Evolutionary conservation across 2,797 vertebrate genomes (phyloP).

Genomic region (Rousettus madagascariensis): DNA sequence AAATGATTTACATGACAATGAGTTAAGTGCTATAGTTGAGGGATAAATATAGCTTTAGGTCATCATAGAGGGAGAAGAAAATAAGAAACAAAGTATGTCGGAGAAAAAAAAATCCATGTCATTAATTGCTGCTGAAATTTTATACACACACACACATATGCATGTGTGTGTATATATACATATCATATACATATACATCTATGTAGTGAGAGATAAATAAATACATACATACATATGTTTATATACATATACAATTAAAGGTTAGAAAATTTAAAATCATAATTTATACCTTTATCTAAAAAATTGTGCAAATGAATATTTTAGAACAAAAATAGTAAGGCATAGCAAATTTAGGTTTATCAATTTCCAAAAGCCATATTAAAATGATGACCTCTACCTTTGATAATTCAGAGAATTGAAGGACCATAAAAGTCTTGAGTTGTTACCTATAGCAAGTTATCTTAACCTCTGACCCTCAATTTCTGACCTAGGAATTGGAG

Average conservation of each 20-base stretch:
- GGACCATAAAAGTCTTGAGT: background rate
- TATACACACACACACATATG: background rate
- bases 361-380: conserved; percentile 31
- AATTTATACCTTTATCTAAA: conserved; percentile 5
- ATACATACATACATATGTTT: background rate
- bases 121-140: conserved; percentile 44
- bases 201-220: background rate
- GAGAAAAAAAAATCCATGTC: background rate
- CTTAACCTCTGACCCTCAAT: background rate
- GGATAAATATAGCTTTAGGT: background rate
- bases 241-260: background rate
- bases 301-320: conserved; percentile 36
- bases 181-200: background rate
- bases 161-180: background rate
- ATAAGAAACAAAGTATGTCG: background rate
- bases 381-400: background rate
- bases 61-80: background rate
- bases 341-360: background rate
- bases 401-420: conserved; percentile 14
- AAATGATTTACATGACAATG: background rate
- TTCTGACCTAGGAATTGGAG: background rate
- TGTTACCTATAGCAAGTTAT: background rate
- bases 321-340: conserved; percentile 40
- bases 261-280: background rate
- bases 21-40: background rate